A percentile compares a stretch with the other conserved stretches of the same genome.
Evolutionary conservation across 2,888 invertebrate genomes (phyloP).

Genomic region (Mayetiola destructor): DNA sequence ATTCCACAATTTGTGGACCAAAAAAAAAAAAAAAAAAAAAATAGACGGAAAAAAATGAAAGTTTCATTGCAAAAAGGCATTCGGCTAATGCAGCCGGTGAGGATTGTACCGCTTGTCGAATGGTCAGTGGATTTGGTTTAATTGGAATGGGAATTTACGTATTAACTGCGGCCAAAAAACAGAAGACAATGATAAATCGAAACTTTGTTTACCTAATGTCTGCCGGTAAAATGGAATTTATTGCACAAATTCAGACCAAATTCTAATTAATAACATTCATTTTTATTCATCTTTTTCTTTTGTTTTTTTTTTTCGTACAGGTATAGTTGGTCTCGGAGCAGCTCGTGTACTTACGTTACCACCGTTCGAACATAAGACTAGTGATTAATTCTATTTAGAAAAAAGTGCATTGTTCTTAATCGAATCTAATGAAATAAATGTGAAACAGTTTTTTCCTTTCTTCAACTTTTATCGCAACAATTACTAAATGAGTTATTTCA

Average conservation of each 20-base stretch:
- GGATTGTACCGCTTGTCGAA: slow-evolving; percentile 45
- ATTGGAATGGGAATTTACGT: slow-evolving; percentile 40
- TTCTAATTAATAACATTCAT: background rate
- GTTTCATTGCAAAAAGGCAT: slow-evolving; percentile 24
- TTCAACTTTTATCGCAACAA: background rate
- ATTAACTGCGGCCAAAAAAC: background rate
- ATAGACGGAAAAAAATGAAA: background rate
- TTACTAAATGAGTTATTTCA: slow-evolving; percentile 25
- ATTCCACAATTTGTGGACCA: background rate
- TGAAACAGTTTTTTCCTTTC: background rate
- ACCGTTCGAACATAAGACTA: slow-evolving; percentile 2
- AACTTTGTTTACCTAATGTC: background rate
- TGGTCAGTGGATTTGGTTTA: slow-evolving; percentile 45
- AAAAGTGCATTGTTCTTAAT: slow-evolving; percentile 3
- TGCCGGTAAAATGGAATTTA: slow-evolving; percentile 39
- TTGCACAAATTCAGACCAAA: slow-evolving; percentile 15
- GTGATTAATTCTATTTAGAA: background rate
- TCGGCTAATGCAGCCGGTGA: slow-evolving; percentile 28
- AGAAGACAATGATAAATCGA: background rate
- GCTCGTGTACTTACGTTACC: slow-evolving; percentile 36
- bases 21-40: background rate
- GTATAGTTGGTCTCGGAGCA: slow-evolving; percentile 41
- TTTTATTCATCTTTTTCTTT: background rate
- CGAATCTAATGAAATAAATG: background rate
- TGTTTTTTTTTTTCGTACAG: slow-evolving; percentile 32